Conservation (phyloP, 1,140 invertebrate genomes). For the Drosophila tsacasi region DNA sequence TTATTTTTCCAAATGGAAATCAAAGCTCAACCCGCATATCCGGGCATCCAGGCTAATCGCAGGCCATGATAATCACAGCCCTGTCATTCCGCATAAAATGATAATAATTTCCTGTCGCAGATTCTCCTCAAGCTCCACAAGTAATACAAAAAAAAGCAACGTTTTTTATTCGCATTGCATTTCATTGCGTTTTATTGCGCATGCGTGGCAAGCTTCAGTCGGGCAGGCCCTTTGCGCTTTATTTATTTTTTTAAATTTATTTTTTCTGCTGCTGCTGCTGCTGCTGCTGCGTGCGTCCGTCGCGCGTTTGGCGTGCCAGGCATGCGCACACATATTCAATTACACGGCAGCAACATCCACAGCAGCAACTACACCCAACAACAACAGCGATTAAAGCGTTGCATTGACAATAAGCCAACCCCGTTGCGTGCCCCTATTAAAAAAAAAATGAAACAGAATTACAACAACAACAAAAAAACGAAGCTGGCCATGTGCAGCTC, state of each 20-base stretch:
- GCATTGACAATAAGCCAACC: slow-evolving; percentile 74
- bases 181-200: slow-evolving; percentile 46
- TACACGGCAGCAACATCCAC: slow-evolving; percentile 51
- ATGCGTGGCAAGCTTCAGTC: slow-evolving; percentile 41
- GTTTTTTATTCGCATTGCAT: slow-evolving; percentile 37
- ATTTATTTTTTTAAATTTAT: slow-evolving; percentile 16
- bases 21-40: slow-evolving; percentile 22
- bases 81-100: slow-evolving; percentile 46
- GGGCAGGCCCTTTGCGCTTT: slow-evolving; percentile 25
- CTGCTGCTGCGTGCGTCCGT: slow-evolving; percentile 60
- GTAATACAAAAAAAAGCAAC: slow-evolving; percentile 12
- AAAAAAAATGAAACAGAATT: slow-evolving; percentile 14
- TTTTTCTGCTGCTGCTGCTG: slow-evolving; percentile 38
- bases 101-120: slow-evolving; percentile 53
- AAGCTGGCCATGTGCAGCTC: slow-evolving; percentile 70
- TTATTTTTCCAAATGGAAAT: slow-evolving; percentile 4
- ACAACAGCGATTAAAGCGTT: slow-evolving; percentile 41
- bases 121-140: slow-evolving; percentile 35
- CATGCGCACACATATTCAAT: slow-evolving; percentile 80
- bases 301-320: slow-evolving; percentile 70
- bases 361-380: slow-evolving; percentile 34
- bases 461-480: slow-evolving; percentile 18
- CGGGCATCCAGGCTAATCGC: slow-evolving; percentile 37
- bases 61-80: slow-evolving; percentile 46
- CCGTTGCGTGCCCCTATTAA: slow-evolving; percentile 65